These are phyloP conservation scores for Nysson spinosus DNA, from an alignment of 2,888 invertebrate genomes.

Conservation along the genomic window DNA sequence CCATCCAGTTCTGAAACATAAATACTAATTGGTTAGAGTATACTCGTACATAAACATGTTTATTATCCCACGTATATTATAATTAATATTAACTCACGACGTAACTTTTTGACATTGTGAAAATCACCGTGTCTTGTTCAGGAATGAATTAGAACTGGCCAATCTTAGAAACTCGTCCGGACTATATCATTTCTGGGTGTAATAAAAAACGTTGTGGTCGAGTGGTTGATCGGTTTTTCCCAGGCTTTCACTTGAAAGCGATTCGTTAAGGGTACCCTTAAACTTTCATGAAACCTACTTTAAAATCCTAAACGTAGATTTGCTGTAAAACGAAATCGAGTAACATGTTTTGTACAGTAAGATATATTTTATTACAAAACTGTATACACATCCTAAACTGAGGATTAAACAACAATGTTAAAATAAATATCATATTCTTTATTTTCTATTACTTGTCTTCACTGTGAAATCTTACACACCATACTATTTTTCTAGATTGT, in stretches of 20 bases:
- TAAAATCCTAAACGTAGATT: neutral
- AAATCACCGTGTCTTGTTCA: slow-evolving; percentile 13
- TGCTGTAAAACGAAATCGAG: neutral
- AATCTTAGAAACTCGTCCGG: neutral
- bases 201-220: slow-evolving; percentile 35
- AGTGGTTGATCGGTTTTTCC: slow-evolving; percentile 18
- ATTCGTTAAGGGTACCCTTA: neutral
- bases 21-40: no score
- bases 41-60: no score
- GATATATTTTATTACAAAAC: slow-evolving; percentile 59
- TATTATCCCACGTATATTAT: no score
- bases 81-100: slow-evolving; percentile 22
- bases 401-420: slow-evolving; percentile 75
- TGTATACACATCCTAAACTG: slow-evolving; percentile 72
- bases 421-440: slow-evolving; percentile 75
- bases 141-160: slow-evolving; percentile 13
- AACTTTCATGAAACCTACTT: neutral
- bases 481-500: slow-evolving; percentile 63
- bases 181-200: slow-evolving; percentile 10
- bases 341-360: slow-evolving; percentile 20
- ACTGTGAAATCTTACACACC: slow-evolving; percentile 60
- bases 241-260: slow-evolving; percentile 37
- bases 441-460: slow-evolving; percentile 61
- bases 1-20: no score
- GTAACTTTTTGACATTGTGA: neutral